Base-by-base conservation (phyloP, 1,140 invertebrate species). In the Megathymus violae region DNA sequence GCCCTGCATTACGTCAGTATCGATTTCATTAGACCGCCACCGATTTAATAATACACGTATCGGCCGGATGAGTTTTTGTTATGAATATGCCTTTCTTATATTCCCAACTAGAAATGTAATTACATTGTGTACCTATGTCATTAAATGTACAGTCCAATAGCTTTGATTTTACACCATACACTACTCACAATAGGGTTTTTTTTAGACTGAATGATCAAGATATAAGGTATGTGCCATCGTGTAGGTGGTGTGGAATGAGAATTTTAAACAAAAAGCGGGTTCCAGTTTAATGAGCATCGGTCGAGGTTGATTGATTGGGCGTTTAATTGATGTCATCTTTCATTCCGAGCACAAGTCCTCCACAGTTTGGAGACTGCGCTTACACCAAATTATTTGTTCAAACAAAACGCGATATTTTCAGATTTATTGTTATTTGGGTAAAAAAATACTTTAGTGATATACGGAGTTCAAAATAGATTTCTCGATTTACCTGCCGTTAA, bases 11-110 rank as follows among this genome's bases (percentile, higher is more conserved):
- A 80, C 75, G 71, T 74, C 72, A 81, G 69, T 85, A 85, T 88
- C 82, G 82, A 85, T 86, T 86, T 86, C 82, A 88, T 88, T 88
- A 85, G 60, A 82, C 76, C 65, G 68, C 71, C 69, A 76, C 75
- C 56, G 71, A 80, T 79, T 85, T 81, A 86, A 84, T 81, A 77
- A 77, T 81, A 78, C 78, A 71, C 74, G 71, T 64, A 76, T 80
- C 71, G 66, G 46, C 74, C 82, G 80, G 82, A 85, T 85, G 82
- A 62, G 71, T 76, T 83, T 83, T 82, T 83, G 69, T 85, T 79
- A 70, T 75, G 69, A 64, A 75, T 78, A 77, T 67, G 56, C 66
- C 69, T 76, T 76, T 77, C 74, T 78, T 81, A 77, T 78, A 81
- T 66, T 70, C 72, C 71, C 67, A 74, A 68, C 78, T 78, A 81